Conservation (phyloP, 1,140 invertebrate genomes). For the Amyelois transitella region DNA sequence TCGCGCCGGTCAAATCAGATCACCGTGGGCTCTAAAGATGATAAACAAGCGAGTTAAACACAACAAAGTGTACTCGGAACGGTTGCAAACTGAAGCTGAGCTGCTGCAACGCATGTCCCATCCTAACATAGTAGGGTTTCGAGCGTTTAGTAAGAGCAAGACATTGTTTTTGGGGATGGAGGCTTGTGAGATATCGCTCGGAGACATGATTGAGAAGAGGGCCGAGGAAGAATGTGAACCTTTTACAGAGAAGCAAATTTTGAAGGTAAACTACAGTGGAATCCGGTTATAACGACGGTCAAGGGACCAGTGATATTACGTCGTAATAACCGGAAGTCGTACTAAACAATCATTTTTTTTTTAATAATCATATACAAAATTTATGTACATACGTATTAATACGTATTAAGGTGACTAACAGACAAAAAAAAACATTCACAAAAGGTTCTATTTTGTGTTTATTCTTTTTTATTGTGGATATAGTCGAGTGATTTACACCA, state of each 20-base stretch:
- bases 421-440: no score
- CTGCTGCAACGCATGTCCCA: slow-evolving; percentile 82
- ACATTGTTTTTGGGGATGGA: slow-evolving; percentile 84
- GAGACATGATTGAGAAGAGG: slow-evolving; percentile 82
- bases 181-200: slow-evolving; percentile 78
- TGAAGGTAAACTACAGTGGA: slow-evolving; percentile 73
- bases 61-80: slow-evolving; percentile 63
- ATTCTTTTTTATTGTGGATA: no score
- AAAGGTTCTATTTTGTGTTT: no score
- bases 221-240: slow-evolving; percentile 76
- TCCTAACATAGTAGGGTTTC: slow-evolving; percentile 89
- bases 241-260: slow-evolving; percentile 78
- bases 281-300: no score
- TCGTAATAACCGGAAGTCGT: no score
- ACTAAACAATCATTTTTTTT: no score
- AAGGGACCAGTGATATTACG: no score
- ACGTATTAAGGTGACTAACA: no score
- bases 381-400: no score
- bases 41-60: slow-evolving; percentile 70
- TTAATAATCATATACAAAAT: no score
- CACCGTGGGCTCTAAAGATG: slow-evolving; percentile 90
- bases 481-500: no score
- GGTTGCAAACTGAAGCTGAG: slow-evolving; percentile 82
- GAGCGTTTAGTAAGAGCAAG: slow-evolving; percentile 77
- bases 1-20: slow-evolving; percentile 76